Evolutionary conservation across 2,888 invertebrate genomes (phyloP).

Genomic region (Agrochola circellaris): DNA sequence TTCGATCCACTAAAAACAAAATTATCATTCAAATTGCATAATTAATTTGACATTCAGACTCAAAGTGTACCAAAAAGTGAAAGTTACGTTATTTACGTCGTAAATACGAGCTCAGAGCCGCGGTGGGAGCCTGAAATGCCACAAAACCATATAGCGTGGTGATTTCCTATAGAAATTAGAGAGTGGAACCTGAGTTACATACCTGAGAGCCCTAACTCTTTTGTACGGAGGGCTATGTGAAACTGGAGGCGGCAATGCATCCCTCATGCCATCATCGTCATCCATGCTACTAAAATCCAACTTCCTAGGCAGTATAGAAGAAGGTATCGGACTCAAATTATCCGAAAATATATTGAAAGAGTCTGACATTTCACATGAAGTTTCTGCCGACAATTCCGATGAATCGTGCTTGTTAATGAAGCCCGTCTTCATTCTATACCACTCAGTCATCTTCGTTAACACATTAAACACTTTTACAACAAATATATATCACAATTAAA

Average conservation of each 20-base stretch:
- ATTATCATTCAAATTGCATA: slow-evolving; percentile 32
- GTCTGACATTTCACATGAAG: slow-evolving; percentile 92
- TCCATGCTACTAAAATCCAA: slow-evolving; percentile 89
- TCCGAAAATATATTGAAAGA: slow-evolving; percentile 91
- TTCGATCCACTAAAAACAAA: slow-evolving; percentile 2
- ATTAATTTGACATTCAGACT: slow-evolving; percentile 28
- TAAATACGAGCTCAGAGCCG: slow-evolving; percentile 1
- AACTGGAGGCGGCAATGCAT: slow-evolving; percentile 78
- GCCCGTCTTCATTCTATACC: slow-evolving; percentile 86
- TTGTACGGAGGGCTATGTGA: slow-evolving; percentile 90
- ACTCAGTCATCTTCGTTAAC: slow-evolving; percentile 85
- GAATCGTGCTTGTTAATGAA: slow-evolving; percentile 84
- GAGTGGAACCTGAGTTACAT: slow-evolving; percentile 70
- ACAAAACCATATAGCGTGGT: slow-evolving; percentile 70
- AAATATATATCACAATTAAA: slow-evolving; percentile 76
- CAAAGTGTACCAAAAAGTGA: slow-evolving; percentile 39
- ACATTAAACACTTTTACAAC: slow-evolving; percentile 79
- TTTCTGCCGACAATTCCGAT: slow-evolving; percentile 91
- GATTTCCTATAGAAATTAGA: slow-evolving; percentile 62
- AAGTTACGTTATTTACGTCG: slow-evolving; percentile 46
- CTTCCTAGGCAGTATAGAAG: slow-evolving; percentile 90
- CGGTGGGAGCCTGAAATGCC: background rate
- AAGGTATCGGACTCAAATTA: slow-evolving; percentile 90
- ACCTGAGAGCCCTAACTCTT: slow-evolving; percentile 91
- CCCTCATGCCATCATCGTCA: slow-evolving; percentile 85